Evolutionary conservation across 1,140 invertebrate species (phyloP), one percentile per base, ranked within the genome.

Genomic region (Cydia pomonella): DNA sequence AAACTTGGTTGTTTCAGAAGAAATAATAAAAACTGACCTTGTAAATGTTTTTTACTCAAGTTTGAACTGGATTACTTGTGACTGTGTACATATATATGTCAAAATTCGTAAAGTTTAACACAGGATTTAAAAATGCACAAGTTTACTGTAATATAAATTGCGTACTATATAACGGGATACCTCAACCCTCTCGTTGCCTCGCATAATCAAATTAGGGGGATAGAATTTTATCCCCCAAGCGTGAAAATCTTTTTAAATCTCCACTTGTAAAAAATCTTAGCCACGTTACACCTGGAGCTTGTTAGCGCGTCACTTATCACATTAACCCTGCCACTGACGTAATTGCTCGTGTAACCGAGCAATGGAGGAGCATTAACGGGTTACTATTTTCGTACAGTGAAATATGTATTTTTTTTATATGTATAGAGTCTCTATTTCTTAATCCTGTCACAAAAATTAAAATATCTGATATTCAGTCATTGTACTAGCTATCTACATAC

Each of bases 301-400:
- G 77, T 82, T 82, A 77, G 74, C 76, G 75, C 73, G 59, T 80
- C 77, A 77, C 73, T 82, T 78, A 74, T 75, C 79, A 79, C 73
- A 74, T 78, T 80, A 79, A 76, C 75, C 78, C 72, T 72, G 71
- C 64, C 69, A 72, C 18, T 73, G 76, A 44, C 75, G 72, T 83
- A 82, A 84, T 80, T 84, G 80, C 75, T 66, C 53, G 75, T 66
- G 71, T 77, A 84, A 79, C 77, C 64, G 75, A 76, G 76, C 73
- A 66, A 77, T 16, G 23, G 44, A 50, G 72, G 25, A 73, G n/a
- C 59, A 59, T 69, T 69, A 69, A 69, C 27, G 16, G 27, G 27
- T 33, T 69, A 33, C n/a, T 69, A 69, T 33, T 69, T 69, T 16
- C 25, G 53, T 59, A 10, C 53, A 3, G 7, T 59, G 21, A 59